Evolutionary conservation across 1,140 invertebrate genomes (phyloP).

Genomic region (Leptinotarsa lineolata): DNA sequence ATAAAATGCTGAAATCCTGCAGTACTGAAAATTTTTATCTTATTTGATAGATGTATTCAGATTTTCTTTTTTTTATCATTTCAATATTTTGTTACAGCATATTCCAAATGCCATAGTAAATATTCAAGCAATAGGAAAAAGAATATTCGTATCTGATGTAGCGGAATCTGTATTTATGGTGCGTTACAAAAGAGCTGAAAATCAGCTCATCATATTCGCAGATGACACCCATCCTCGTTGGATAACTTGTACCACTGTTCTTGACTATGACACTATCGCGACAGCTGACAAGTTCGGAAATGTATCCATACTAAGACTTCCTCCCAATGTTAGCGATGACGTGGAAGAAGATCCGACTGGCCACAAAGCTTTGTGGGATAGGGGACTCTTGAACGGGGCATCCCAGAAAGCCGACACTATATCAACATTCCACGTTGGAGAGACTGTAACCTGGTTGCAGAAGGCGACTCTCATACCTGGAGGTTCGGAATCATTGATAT

Average conservation of each 20-base stretch:
- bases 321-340: slow-evolving; percentile 91
- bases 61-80: background rate
- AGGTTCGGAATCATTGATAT: slow-evolving; percentile 93
- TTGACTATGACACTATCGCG: slow-evolving; percentile 97
- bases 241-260: slow-evolving; percentile 88
- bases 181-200: slow-evolving; percentile 93
- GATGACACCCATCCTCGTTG: slow-evolving; percentile 97
- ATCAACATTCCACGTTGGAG: slow-evolving; percentile 94
- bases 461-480: slow-evolving; percentile 97
- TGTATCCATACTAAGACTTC: slow-evolving; percentile 86
- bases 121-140: slow-evolving; percentile 90
- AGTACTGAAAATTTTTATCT: slow-evolving; percentile 47
- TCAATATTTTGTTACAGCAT: slow-evolving; percentile 65
- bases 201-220: slow-evolving; percentile 97
- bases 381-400: slow-evolving; percentile 69
- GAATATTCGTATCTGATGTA: slow-evolving; percentile 94
- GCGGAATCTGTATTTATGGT: slow-evolving; percentile 98
- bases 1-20: slow-evolving; percentile 47
- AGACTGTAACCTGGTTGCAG: slow-evolving; percentile 87
- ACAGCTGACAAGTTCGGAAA: slow-evolving; percentile 99
- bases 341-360: slow-evolving; percentile 99
- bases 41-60: background rate
- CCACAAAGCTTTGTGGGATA: slow-evolving; percentile 97
- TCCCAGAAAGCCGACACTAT: slow-evolving; percentile 96
- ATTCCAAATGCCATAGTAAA: slow-evolving; percentile 94